Conservation (phyloP, 2,113 vertebrate species). For the Bettongia penicillata region DNA sequence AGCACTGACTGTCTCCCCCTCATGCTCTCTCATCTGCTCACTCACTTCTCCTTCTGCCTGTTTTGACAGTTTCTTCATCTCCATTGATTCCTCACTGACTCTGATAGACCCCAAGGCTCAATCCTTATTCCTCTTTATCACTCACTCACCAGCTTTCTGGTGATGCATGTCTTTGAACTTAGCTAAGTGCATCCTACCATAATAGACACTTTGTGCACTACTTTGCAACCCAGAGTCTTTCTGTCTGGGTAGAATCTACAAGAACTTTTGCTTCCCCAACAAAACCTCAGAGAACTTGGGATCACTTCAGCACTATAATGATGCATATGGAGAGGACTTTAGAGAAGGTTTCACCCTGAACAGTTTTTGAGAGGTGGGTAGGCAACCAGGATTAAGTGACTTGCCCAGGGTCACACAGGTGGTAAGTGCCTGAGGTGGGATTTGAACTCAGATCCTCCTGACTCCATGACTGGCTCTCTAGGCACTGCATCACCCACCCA, state of each 20-base stretch:
- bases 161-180: background rate
- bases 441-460: background rate
- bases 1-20: accelerated
- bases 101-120: background rate
- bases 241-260: background rate
- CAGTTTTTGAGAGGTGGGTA: background rate
- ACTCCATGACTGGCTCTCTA: background rate
- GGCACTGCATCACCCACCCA: background rate
- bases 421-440: background rate
- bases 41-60: conserved; percentile 14
- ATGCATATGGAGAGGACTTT: background rate
- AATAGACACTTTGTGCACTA: background rate
- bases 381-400: too few species aligned
- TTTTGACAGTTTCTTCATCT: conserved; percentile 20
- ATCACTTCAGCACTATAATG: background rate
- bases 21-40: accelerated
- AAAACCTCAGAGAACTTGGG: background rate
- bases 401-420: background rate
- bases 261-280: background rate
- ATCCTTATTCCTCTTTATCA: background rate
- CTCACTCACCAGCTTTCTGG: background rate
- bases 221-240: background rate
- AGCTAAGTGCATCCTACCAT: background rate
- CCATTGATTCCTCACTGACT: accelerated
- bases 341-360: background rate